Conservation (phyloP, 2,888 invertebrate species). For the Elegia similella region DNA sequence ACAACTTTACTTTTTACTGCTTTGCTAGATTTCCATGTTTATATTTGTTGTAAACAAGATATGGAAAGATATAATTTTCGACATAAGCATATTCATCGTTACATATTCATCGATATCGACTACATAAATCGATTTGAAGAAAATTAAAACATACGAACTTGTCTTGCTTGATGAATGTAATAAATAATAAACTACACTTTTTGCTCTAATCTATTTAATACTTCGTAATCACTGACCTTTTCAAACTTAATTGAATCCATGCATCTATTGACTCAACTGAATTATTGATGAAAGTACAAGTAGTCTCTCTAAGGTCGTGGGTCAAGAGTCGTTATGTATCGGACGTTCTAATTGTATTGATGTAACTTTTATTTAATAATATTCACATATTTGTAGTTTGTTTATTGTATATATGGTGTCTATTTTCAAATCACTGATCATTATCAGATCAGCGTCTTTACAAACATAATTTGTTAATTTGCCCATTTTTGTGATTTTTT, state of each 20-base stretch:
- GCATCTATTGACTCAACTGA: neutral
- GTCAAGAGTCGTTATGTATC: slow-evolving; percentile 69
- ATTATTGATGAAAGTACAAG: neutral
- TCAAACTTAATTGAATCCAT: neutral
- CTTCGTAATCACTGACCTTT: neutral
- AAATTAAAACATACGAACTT: neutral
- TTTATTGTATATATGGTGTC: no score
- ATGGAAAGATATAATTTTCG: no score
- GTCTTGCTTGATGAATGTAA: neutral
- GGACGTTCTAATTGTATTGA: slow-evolving; percentile 45
- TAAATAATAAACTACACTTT: neutral
- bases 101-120: no score
- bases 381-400: no score
- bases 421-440: no score
- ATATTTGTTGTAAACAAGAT: no score
- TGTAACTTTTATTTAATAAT: slow-evolving; percentile 49
- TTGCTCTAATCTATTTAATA: neutral
- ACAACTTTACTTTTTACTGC: no score
- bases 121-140: neutral
- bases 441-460: no score
- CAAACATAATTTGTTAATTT: no score
- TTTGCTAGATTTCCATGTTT: no score
- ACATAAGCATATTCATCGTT: no score
- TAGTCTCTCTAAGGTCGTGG: slow-evolving; percentile 53
- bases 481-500: no score